Evolutionary conservation across 2,797 vertebrate species (phyloP), one percentile per base, ranked within the genome.

Genomic region (Tapirus indicus): DNA sequence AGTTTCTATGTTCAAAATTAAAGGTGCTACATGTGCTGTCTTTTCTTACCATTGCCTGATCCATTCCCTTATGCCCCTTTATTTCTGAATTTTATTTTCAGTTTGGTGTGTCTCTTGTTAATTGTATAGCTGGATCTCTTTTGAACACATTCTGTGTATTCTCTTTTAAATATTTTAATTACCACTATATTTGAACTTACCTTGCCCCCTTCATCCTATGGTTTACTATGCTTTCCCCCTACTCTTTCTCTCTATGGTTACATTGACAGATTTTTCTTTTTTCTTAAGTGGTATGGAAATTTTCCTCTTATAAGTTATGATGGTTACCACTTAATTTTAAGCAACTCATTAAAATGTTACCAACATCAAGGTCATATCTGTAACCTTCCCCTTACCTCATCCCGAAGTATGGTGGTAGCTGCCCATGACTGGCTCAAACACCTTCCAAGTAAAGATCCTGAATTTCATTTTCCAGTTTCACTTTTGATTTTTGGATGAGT

Each of bases 81-180:
- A 72, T 72, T 78, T 72, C n/a, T 90, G 52, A 58, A 71, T 77
- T 69, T 89, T 83, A 49, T 66, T 78, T 54, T 82, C 7, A 47
- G 12, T 68, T 88, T 54, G 5, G 32, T 68, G 1, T 87, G 41
- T 74, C 58, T 88, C 2, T n/a, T 66, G 44, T 64, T 38, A 79
- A 35, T 32, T 89, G 13, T n/a, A 54, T 27, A 60, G 58, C 8
- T 49, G 58, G 1, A 71, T 68, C 3, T 60, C 54, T 88, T 71
- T 64, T 60, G 32, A 91, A 88, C 20, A 25, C 0, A 35, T 68
- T 35, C 21, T 75, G 41, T 38, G 2, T 95, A 10, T 94, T 84
- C 21, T 38, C 12, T 82, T 87, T 97, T 58, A 75, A 80, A 72
- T 91, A 71, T 87, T 92, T 88, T 56, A 60, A 54, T 79, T 85